phyloP scores from a whole-genome alignment of 2,888 invertebrate genomes.

The Subacronicta megacephala region DNA sequence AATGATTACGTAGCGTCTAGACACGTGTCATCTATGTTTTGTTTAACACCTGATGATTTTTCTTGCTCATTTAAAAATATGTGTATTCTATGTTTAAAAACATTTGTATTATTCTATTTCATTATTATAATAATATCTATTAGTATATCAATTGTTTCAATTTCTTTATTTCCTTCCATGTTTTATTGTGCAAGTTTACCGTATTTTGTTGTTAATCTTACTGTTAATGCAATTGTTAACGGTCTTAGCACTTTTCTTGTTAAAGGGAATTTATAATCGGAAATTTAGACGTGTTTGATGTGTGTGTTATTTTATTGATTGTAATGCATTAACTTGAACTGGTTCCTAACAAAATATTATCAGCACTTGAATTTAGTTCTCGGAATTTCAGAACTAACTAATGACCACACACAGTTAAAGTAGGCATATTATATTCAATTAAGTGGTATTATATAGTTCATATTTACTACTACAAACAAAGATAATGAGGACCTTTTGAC shows the following conservation, averaged over 20 bases:
- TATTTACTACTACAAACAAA: conserved; percentile 31
- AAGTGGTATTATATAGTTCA: conserved; percentile 13
- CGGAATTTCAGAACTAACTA: conserved; percentile 9
- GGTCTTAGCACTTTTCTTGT: neutral
- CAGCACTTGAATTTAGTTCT: conserved; percentile 3
- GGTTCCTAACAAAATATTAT: neutral
- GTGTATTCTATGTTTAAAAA: neutral
- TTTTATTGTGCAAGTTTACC: too few relatives aligned
- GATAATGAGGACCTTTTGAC: conserved; percentile 48
- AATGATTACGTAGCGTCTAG: conserved; percentile 39
- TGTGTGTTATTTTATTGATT: neutral
- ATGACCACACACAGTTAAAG: conserved; percentile 40
- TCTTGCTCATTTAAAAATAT: conserved; percentile 19
- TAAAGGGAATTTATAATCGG: neutral
- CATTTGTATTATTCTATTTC: neutral
- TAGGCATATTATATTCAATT: conserved; percentile 34
- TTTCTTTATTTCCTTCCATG: neutral
- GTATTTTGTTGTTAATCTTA: neutral
- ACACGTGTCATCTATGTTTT: conserved; percentile 34
- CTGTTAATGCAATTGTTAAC: neutral
- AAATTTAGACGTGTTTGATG: too few relatives aligned
- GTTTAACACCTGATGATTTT: conserved; percentile 16
- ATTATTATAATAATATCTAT: too few relatives aligned
- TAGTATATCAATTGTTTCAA: neutral
- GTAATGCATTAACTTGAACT: neutral